phyloP scores from a whole-genome alignment of 2,797 vertebrate species.

The Champsocephalus esox region DNA sequence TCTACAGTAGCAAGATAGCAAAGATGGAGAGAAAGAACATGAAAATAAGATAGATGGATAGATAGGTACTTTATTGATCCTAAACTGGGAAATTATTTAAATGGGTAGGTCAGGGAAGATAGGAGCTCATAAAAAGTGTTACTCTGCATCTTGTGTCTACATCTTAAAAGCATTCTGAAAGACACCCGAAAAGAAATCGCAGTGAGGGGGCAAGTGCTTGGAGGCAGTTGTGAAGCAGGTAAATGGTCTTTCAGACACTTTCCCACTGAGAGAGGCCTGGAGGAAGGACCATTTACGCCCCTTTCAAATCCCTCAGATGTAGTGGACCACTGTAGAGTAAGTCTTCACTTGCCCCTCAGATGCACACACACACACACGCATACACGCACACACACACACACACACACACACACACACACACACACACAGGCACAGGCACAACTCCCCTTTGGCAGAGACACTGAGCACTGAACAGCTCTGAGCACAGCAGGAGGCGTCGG shows the following conservation, averaged over 20 bases:
- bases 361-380: slow-evolving; percentile 1
- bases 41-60: no score
- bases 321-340: slow-evolving; percentile 51
- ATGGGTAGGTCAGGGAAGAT: no score
- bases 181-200: slow-evolving; percentile 43
- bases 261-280: slow-evolving; percentile 43
- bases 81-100: no score
- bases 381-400: slow-evolving; percentile 17
- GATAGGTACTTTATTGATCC: no score
- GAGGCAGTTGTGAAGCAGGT: slow-evolving; percentile 40
- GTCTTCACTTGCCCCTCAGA: slow-evolving; percentile 42
- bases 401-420: slow-evolving; percentile 8
- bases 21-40: not conserved
- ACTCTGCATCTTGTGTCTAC: slow-evolving; percentile 4
- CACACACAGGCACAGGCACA: slow-evolving; percentile 19
- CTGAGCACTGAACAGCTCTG: slow-evolving; percentile 73
- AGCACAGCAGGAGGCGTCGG: slow-evolving; percentile 71
- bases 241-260: slow-evolving; percentile 51
- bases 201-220: slow-evolving; percentile 21
- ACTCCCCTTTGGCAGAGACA: slow-evolving; percentile 73
- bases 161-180: slow-evolving; percentile 31
- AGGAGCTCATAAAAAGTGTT: no score
- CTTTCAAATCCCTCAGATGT: slow-evolving; percentile 62
- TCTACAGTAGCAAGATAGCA: not conserved
- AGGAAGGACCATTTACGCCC: slow-evolving; percentile 42